phyloP scores from a whole-genome alignment of 30 jellyfish, hydroid and myxozoan genomes.

The Aurelia coerulea region DNA sequence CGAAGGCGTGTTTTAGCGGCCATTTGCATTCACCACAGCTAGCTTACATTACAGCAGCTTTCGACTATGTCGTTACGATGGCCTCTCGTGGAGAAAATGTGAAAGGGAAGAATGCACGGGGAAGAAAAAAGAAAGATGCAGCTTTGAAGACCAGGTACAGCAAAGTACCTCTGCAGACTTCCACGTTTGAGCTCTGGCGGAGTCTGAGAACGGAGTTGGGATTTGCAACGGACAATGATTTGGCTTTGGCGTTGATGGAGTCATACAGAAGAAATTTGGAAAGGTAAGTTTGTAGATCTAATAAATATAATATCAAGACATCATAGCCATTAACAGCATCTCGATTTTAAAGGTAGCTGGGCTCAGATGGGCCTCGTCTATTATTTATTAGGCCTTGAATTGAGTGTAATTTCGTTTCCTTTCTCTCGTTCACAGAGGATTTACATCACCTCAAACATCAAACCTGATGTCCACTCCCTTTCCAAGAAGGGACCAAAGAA shows the following conservation, averaged over 20 bases:
- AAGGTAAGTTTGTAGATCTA: not conserved
- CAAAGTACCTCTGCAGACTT: not conserved
- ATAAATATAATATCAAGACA: no score
- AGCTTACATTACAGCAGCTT: not conserved
- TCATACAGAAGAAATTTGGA: not conserved
- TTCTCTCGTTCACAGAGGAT: not conserved
- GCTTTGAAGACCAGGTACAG: not conserved
- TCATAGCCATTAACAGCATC: no score
- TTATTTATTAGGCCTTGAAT: no score
- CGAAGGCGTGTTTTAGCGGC: not conserved
- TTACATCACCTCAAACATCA: not conserved
- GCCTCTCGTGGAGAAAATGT: not conserved
- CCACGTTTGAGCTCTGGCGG: not conserved
- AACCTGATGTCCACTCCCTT: constrained; percentile 7
- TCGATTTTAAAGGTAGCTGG: no score
- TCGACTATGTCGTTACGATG: not conserved
- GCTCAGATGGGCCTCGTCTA: no score
- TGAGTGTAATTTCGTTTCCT: not conserved
- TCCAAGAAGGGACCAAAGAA: not conserved
- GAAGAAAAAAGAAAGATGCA: not conserved
- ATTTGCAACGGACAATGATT: not conserved
- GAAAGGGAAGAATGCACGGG: not conserved
- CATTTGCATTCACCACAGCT: not conserved
- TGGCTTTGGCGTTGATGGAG: constrained; percentile 1
- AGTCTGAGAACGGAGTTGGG: not conserved